phyloP scores from a whole-genome alignment of 2,888 invertebrate species.

The Cremastinae sp. region DNA sequence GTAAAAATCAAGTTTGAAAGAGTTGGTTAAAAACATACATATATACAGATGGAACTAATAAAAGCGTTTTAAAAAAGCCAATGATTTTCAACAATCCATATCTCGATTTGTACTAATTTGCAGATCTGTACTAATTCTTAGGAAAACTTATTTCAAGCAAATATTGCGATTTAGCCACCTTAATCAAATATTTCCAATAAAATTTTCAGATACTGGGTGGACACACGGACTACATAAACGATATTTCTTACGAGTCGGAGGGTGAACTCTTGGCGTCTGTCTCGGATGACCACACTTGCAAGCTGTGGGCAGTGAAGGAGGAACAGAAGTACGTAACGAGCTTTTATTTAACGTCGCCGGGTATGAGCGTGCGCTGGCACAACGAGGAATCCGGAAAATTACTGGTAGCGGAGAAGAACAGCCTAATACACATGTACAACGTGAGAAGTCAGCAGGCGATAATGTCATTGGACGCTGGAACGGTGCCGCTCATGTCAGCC shows the following conservation, averaged over 20 bases:
- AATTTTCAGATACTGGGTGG: slow-evolving; percentile 82
- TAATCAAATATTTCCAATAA: no score
- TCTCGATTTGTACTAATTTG: no score
- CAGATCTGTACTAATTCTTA: no score
- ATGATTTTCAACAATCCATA: no score
- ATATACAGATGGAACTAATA: no score
- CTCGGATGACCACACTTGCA: slow-evolving; percentile 89
- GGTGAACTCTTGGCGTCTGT: slow-evolving; percentile 87
- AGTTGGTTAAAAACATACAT: no score
- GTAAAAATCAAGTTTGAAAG: no score
- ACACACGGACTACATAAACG: slow-evolving; percentile 87
- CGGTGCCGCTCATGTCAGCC: slow-evolving; percentile 84
- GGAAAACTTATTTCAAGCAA: no score
- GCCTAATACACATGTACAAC: slow-evolving; percentile 88
- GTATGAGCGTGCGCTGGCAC: slow-evolving; percentile 87
- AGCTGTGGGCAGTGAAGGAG: slow-evolving; percentile 84
- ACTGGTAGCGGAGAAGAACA: slow-evolving; percentile 88
- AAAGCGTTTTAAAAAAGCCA: no score
- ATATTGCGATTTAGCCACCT: no score
- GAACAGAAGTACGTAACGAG: slow-evolving; percentile 82
- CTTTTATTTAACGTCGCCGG: slow-evolving; percentile 86
- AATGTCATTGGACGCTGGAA: slow-evolving; percentile 85
- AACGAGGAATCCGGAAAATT: slow-evolving; percentile 86
- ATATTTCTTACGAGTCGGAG: slow-evolving; percentile 86
- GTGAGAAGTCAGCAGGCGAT: slow-evolving; percentile 85